These are phyloP conservation scores for Apeltes quadracus DNA, from an alignment of 2,113 vertebrate genomes.

Conservation along the genomic window DNA sequence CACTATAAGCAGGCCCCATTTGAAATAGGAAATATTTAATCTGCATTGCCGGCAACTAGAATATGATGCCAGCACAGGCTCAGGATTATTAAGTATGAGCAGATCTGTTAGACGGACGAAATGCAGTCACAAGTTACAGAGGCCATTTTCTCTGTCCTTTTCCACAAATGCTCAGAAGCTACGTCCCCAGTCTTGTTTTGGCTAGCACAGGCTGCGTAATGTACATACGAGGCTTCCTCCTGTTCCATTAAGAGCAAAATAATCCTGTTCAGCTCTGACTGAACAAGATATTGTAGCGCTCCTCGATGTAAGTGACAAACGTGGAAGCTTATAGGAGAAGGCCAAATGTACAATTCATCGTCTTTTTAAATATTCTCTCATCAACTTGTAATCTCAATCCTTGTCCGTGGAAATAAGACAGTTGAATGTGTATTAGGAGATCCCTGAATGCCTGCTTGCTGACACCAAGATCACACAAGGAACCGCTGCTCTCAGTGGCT, in stretches of 20 bases:
- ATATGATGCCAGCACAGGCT: constrained; percentile 24
- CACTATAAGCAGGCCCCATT: neutral
- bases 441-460: neutral
- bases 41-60: constrained; percentile 14
- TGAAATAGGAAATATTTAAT: constrained; percentile 32
- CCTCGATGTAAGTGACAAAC: neutral
- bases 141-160: constrained; percentile 57
- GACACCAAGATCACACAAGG: neutral
- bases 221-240: constrained; percentile 12
- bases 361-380: neutral
- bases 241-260: constrained; percentile 28
- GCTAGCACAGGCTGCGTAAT: constrained; percentile 8
- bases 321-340: constrained; percentile 1
- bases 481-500: constrained; percentile 11
- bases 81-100: constrained; percentile 43
- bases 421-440: constrained; percentile 3
- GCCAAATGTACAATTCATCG: neutral
- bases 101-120: constrained; percentile 35
- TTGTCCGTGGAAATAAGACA: neutral
- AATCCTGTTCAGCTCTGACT: neutral
- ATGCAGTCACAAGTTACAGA: constrained; percentile 47
- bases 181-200: constrained; percentile 25
- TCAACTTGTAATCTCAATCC: neutral
- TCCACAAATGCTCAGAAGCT: constrained; percentile 29
- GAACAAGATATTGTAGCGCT: neutral